These are phyloP conservation scores for Ennomos erosarius DNA, from an alignment of 2,888 invertebrate genomes.

Conservation along the genomic window DNA sequence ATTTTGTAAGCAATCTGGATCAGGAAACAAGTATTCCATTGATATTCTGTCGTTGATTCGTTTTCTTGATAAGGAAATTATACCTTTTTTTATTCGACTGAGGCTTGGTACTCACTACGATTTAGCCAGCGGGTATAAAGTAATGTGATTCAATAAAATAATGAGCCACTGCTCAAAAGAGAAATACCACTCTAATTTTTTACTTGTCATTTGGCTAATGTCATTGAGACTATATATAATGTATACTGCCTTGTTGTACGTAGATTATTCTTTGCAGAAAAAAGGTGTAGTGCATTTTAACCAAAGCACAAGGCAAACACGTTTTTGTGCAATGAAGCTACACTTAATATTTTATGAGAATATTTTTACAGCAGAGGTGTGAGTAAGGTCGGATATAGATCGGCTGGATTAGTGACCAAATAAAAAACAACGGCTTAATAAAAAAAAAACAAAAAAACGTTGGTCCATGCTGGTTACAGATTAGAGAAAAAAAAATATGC, in stretches of 20 bases:
- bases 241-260: no score
- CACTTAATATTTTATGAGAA: slow-evolving; percentile 22
- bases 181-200: no score
- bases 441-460: no score
- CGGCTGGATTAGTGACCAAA: slow-evolving; percentile 4
- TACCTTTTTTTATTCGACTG: slow-evolving; percentile 11
- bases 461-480: no score
- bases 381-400: not conserved
- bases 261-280: no score
- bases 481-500: no score
- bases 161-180: no score
- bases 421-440: no score
- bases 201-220: no score
- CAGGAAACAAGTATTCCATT: slow-evolving; percentile 26
- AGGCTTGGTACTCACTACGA: slow-evolving; percentile 1
- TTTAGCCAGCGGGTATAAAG: not conserved
- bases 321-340: slow-evolving; percentile 17
- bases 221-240: no score
- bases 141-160: no score
- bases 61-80: slow-evolving; percentile 20
- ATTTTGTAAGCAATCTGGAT: slow-evolving; percentile 27
- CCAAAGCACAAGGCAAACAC: slow-evolving; percentile 17
- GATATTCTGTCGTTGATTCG: slow-evolving; percentile 24
- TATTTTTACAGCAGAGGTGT: slow-evolving; percentile 21
- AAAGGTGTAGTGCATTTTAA: not conserved